Base-by-base conservation (phyloP, 2,888 invertebrate species). In the Gymnoscelis rufifasciata region DNA sequence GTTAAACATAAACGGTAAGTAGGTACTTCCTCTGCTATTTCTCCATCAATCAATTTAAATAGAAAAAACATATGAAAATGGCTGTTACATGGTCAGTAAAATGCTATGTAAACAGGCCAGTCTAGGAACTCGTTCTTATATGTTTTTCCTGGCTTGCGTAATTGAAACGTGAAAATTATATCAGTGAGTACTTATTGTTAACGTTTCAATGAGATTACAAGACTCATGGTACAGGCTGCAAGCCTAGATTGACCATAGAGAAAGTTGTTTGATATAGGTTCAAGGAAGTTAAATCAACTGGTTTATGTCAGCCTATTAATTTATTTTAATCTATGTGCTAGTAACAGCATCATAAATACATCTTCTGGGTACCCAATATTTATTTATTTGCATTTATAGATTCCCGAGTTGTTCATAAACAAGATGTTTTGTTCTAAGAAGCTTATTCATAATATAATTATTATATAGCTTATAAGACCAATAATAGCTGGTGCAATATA, bases 191-290 rank as follows among this genome's bases (percentile, higher is more conserved):
- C 28, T 42, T 42, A 44, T 54, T 54, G 52, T 52, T 57, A 54
- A 52, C 50, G 46, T 51, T 60, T 52, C 38, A 45, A 47, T 51
- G 51, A 54, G 55, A 56, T 52, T 56, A 42, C 52, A 53, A 57
- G 59, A 62, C 60, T 60, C 14, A 13, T n/a, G 19, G 59, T 47
- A 51, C 26, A 40, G 47, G 62, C 63, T 62, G 63, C 60, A 65
- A 62, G 64, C 55, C 45, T 46, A 51, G 49, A 47, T 43, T 46
- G 50, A 46, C 49, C 45, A 43, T 55, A 68, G 83, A 78, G 83
- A 86, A 87, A 86, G 83, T 87, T 83, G 83, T 86, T 83, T 81
- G 78, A 67, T 80, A 79, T 78, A 77, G 75, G 70, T 73, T 66
- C 66, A 59, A 80, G 83, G 82, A 86, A 86, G 79, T 82, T 71